phyloP scores from a whole-genome alignment of 2,888 invertebrate species.

The Carterocephalus palaemon region DNA sequence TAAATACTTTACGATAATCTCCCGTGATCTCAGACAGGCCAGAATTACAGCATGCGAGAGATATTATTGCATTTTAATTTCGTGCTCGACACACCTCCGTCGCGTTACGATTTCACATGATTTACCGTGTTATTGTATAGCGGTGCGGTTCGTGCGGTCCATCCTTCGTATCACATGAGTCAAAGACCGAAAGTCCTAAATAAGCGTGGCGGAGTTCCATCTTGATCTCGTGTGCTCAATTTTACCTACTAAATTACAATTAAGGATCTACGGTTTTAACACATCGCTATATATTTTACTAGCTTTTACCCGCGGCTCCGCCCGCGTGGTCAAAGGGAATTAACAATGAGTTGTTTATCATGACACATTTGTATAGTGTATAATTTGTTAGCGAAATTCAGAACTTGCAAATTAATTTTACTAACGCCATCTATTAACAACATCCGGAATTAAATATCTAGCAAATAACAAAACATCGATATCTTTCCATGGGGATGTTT shows the following conservation, averaged over 20 bases:
- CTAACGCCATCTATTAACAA: no score
- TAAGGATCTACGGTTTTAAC: slow-evolving; percentile 34
- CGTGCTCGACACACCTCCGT: slow-evolving; percentile 64
- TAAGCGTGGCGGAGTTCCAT: slow-evolving; percentile 50
- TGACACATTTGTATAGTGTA: no score
- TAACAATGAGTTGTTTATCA: no score
- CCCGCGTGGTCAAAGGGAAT: no score
- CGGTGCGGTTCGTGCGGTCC: slow-evolving; percentile 34
- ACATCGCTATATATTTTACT: slow-evolving; percentile 25
- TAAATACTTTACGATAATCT: slow-evolving; percentile 77
- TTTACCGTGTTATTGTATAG: slow-evolving; percentile 69
- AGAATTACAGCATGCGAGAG: slow-evolving; percentile 63
- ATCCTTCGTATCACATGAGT: slow-evolving; percentile 36
- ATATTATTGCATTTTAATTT: slow-evolving; percentile 78
- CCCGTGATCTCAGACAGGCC: slow-evolving; percentile 68
- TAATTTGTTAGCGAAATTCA: no score
- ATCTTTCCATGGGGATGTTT: no score
- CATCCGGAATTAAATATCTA: no score
- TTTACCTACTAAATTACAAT: slow-evolving; percentile 67
- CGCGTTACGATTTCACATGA: slow-evolving; percentile 67
- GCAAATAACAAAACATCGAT: no score
- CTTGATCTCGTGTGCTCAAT: slow-evolving; percentile 49
- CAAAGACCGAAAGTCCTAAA: slow-evolving; percentile 54
- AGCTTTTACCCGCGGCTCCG: no score
- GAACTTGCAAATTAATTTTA: no score